Evolutionary conservation across 2,888 invertebrate genomes (phyloP), one percentile per base, ranked within the genome.

Genomic region (Rotaria magnacalcarata): DNA sequence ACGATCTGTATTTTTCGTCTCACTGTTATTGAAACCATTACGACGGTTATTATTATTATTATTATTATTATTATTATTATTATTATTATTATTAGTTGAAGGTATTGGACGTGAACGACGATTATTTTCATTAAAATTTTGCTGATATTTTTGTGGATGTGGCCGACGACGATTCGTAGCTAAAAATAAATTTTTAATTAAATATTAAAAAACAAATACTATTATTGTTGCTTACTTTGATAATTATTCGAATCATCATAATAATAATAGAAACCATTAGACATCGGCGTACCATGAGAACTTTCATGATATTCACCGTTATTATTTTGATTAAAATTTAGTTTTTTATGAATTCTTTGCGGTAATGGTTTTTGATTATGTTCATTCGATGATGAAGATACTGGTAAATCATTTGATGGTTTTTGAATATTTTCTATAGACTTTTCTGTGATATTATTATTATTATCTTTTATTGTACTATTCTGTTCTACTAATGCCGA

Each of bases 1-100:
- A 34, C 67, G 67, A 14, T 34, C 11, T 11, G 34, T 67, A 67
- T 34, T 34, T 16, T 6, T 67, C 19, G 34, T 67, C 27, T 67
- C 67, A 67, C 67, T 67, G 67, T 67, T 67, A 67, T 67, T 67
- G 11, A 67, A 67, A 11, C 67, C 67, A 67, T 67, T 67, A 16
- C 67, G 67, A 67, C 67, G 67, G 34, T 34, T 67, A 16, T 27
- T 67, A 27, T n/a, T 27, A 67, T 11, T 60, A 11, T n/a, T 60
- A 14, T 50, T 50, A 50, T 50, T 50, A 50, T 50, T 50, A 50
- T 50, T 50, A 50, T 50, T 50, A 50, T 50, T 50, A 50, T 50
- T 50, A 7, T 21, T 24, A 27, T 27, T 60, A 14, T 11, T 54
- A 19, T 14, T 54, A 19, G 14, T 54, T 5, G 67, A 14, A 11